These are phyloP conservation scores for Odontomachus brunneus DNA, from an alignment of 1,140 invertebrate species.

Conservation along the genomic window DNA sequence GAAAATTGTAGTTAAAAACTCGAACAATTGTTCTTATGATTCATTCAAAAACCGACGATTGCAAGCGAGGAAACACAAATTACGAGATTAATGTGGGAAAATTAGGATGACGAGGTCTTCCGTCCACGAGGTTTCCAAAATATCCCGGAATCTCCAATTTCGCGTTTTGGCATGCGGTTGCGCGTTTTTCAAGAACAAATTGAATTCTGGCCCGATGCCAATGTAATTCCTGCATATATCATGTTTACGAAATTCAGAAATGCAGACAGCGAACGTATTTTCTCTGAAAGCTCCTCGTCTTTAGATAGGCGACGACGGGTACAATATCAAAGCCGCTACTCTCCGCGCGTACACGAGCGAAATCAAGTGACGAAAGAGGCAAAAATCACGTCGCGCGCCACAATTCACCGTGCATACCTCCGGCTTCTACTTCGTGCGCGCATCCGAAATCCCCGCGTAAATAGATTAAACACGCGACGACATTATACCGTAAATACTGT, in stretches of 20 bases:
- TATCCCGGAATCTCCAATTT: slow-evolving; percentile 13
- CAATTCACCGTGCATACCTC: not conserved
- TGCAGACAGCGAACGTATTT: slow-evolving; percentile 30
- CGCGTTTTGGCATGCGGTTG: slow-evolving; percentile 1
- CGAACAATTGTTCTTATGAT: not conserved
- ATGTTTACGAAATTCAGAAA: slow-evolving; percentile 50
- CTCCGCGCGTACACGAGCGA: not conserved
- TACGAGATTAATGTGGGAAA: not conserved
- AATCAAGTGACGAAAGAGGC: not conserved
- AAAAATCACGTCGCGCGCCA: not conserved
- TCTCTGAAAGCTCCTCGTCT: slow-evolving; percentile 19
- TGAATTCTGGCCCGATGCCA: slow-evolving; percentile 44
- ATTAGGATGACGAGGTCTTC: not conserved
- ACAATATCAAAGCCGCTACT: slow-evolving; percentile 1
- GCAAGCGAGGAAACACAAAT: not conserved
- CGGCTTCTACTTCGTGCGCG: not conserved
- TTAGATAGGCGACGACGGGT: not conserved
- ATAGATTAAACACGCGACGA: not conserved
- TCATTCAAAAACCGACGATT: not conserved
- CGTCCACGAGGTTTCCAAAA: not conserved
- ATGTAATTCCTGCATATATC: slow-evolving; percentile 29
- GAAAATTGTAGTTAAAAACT: no score
- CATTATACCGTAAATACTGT: no score
- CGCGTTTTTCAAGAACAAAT: not conserved
- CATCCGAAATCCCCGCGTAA: not conserved